Percentiles rank a stretch among this genome's conserved stretches.
Evolutionary conservation across 2,888 invertebrate genomes (phyloP).

Genomic region (Pogonocherus hispidulus): DNA sequence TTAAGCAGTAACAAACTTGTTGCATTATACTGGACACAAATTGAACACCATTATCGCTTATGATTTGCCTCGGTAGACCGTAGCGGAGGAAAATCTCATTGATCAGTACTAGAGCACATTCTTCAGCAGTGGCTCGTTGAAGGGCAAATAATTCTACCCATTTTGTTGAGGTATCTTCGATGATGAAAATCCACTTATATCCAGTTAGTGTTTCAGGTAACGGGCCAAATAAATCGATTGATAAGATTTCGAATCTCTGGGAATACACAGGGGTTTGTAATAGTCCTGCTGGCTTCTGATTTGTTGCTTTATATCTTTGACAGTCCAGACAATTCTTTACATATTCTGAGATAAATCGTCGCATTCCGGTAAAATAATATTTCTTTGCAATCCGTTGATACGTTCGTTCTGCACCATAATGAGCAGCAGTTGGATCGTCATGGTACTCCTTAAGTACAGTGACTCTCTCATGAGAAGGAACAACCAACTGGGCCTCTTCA

Average conservation of each 20-base stretch:
- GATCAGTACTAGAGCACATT: slow-evolving; percentile 49
- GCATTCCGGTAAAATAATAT: background rate
- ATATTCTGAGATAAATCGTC: slow-evolving; percentile 34
- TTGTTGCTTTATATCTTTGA: slow-evolving; percentile 37
- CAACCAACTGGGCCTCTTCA: no score
- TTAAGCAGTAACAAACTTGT: slow-evolving; percentile 50
- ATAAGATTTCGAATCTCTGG: slow-evolving; percentile 43
- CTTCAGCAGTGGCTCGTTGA: slow-evolving; percentile 48
- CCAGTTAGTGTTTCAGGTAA: slow-evolving; percentile 33
- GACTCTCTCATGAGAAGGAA: no score
- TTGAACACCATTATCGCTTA: slow-evolving; percentile 61
- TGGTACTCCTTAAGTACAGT: slow-evolving; percentile 45
- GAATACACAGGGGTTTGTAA: slow-evolving; percentile 36
- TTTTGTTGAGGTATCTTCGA: slow-evolving; percentile 53
- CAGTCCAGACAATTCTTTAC: slow-evolving; percentile 21
- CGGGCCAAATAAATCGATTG: slow-evolving; percentile 48
- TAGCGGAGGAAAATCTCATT: slow-evolving; percentile 57
- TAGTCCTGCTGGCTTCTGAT: slow-evolving; percentile 39
- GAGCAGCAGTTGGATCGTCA: slow-evolving; percentile 48
- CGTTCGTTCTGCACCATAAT: slow-evolving; percentile 48
- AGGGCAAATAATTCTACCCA: slow-evolving; percentile 53
- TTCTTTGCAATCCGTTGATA: slow-evolving; percentile 18
- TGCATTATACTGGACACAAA: slow-evolving; percentile 59
- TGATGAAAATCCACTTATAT: slow-evolving; percentile 35
- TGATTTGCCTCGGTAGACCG: slow-evolving; percentile 58